Evolutionary conservation across 1,140 invertebrate species (phyloP), one percentile per base, ranked within the genome.

Genomic region (Drosophila takahashii): DNA sequence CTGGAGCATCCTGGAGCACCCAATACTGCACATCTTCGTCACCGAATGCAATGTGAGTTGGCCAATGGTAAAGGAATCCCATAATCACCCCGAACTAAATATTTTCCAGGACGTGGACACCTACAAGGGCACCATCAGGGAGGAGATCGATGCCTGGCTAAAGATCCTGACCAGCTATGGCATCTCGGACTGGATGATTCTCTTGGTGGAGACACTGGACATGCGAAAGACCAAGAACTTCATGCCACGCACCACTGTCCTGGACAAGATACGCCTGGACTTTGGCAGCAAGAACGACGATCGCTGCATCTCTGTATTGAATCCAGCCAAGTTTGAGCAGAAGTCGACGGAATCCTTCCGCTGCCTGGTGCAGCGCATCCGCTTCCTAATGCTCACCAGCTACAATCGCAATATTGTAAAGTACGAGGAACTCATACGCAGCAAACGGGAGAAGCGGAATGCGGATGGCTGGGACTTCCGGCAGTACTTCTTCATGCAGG

Each of bases 1-100:
- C 78, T 95, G 95, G 93, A 95, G 96, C 84, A 93, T 98, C 26
- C 93, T 98, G 47, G 95, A 96, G 70, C 95, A 96, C 73, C 97
- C 97, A 22, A 96, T 98, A 90, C 96, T 99, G 89, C 97, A 99
- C 92, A 97, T 97, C 54, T 99, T 96, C 93, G 98, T 98, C 96
- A 98, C 96, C 42, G 98, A 98, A 93, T 98, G 98, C 93, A 94
- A 95, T 77, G 97, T 98, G 94, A 94, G 94, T 42, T 54, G 13
- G 13, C 3, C 10, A 10, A 45, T 3, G 8, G 4, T 44, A 4
- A 26, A 51, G 5, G 1, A 4, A 37, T 15, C 2, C 22, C 8
- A 1, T 7, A 27, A 0, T 3, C 11, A 7, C 11, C 8, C 9
- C 2, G 2, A 41, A 11, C 29, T 10, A 36, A 26, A 16, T 47